Conservation (phyloP, 2,797 vertebrate genomes). For the Pseudocheirus occidentalis region DNA sequence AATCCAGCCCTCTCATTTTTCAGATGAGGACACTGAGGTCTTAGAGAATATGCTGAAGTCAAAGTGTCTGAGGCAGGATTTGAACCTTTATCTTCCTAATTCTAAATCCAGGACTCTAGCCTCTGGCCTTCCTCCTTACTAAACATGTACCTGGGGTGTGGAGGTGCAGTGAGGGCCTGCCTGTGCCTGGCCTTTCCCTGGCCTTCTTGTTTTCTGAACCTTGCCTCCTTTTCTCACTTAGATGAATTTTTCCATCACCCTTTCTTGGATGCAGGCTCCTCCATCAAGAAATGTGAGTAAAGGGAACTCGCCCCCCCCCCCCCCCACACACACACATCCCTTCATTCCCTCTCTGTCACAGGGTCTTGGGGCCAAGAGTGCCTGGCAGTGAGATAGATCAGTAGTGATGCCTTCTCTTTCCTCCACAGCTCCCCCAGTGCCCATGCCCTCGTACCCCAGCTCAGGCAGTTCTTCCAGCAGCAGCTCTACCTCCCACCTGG, state of each 20-base stretch:
- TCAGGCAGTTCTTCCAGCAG: constrained; percentile 93
- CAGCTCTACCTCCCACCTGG: constrained; percentile 92
- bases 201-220: background rate
- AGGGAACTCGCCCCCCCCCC: background rate
- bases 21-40: background rate
- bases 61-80: background rate
- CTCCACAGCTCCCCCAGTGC: constrained; percentile 76
- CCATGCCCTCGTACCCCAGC: constrained; percentile 89
- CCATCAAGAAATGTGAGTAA: constrained; percentile 93
- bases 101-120: background rate
- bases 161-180: too few relatives aligned
- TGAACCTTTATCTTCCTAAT: background rate
- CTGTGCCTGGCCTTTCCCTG: background rate
- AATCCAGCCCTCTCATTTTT: background rate
- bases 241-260: constrained; percentile 97
- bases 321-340: constrained; percentile 24
- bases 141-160: background rate
- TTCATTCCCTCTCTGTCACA: background rate
- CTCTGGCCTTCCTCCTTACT: background rate
- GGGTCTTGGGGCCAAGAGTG: background rate
- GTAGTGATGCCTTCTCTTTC: background rate
- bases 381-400: background rate
- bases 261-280: constrained; percentile 90
- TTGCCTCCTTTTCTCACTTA: constrained; percentile 74
- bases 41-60: background rate